A percentile compares a stretch with the other conserved stretches of the same genome.
Evolutionary conservation across 2,888 invertebrate genomes (phyloP).

Genomic region (Leuctra nigra): DNA sequence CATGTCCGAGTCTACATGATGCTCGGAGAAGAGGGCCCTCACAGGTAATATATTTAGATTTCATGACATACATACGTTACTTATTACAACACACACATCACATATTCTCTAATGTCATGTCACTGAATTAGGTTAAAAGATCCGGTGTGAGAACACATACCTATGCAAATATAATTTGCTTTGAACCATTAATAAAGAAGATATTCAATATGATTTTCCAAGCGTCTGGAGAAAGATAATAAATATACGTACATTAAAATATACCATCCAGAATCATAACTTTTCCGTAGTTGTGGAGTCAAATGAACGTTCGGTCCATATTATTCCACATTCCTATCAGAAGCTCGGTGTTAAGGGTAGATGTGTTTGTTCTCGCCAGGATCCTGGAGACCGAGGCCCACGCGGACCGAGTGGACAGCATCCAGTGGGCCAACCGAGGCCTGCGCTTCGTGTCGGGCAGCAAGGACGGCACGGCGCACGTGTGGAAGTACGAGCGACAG

Average conservation of each 20-base stretch:
- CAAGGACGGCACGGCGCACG: slow-evolving; percentile 89
- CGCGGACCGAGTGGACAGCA: slow-evolving; percentile 87
- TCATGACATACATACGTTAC: not conserved
- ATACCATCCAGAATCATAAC: too few relatives aligned
- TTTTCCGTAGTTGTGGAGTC: not conserved
- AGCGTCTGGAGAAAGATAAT: too few relatives aligned
- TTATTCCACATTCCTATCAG: too few relatives aligned
- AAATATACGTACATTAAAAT: too few relatives aligned
- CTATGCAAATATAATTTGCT: too few relatives aligned
- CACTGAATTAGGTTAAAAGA: too few relatives aligned
- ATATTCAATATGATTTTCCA: too few relatives aligned
- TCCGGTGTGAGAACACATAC: too few relatives aligned
- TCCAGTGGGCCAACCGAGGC: slow-evolving; percentile 88
- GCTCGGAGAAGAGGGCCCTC: slow-evolving; percentile 41
- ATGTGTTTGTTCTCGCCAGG: slow-evolving; percentile 35
- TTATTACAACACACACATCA: too few relatives aligned
- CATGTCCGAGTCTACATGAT: slow-evolving; percentile 64
- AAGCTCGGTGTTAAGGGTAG: too few relatives aligned
- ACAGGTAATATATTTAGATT: slow-evolving; percentile 31
- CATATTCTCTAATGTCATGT: too few relatives aligned
- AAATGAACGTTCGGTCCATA: not conserved
- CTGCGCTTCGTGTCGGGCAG: slow-evolving; percentile 89
- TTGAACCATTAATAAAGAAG: too few relatives aligned
- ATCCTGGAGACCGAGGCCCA: slow-evolving; percentile 75
- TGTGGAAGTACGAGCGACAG: slow-evolving; percentile 87